Base-by-base conservation (phyloP, 2,797 vertebrate genomes). In the Danio jaintianensis region DNA sequence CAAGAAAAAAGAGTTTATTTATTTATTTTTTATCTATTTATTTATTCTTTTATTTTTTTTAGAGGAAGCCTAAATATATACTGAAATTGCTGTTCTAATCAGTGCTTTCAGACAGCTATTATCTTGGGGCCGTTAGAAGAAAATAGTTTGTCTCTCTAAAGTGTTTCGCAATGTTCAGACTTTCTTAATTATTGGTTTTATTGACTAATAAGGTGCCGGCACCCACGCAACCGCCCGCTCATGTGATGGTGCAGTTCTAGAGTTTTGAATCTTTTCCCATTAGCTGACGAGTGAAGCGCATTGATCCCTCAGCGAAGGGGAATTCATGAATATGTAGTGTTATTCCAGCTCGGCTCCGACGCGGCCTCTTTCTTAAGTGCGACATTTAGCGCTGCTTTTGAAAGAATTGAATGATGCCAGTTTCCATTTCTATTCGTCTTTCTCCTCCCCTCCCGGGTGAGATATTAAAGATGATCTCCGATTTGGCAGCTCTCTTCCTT, bases 381-480 rank as follows among this genome's bases (percentile, higher is more conserved):
- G 80, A 79, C 83, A 86, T 86, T 86, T 90, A 89, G 89, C 89
- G 68, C 80, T 81, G 87, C 89, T 90, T 92, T 92, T 90, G 89
- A 85, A 90, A 87, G 83, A 64, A 58, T 82, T 91, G 90, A 92
- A 91, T 91, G 88, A 89, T 85, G 87, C 88, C 86, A 84, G 88
- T 92, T 91, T 91, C 87, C 83, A 79, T 91, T 91, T 87, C 89
- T 82, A 83, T 87, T 59, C 69, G 61, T 76, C 83, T 66, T 82
- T 70, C 84, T 87, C 88, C 75, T 61, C 85, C 90, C 89, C 87
- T 91, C 87, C 89, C 80, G 89, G 89, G 90, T 86, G 85, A 88
- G 89, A 91, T 93, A 91, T 89, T 90, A 85, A 84, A 91, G 90
- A 92, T 90, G 89, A 92, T 91, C 89, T 87, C 85, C 87, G 81